Percentiles rank a stretch among this genome's conserved stretches.
phyloP scores from a whole-genome alignment of 2,113 vertebrate genomes.

The Castor canadensis region DNA sequence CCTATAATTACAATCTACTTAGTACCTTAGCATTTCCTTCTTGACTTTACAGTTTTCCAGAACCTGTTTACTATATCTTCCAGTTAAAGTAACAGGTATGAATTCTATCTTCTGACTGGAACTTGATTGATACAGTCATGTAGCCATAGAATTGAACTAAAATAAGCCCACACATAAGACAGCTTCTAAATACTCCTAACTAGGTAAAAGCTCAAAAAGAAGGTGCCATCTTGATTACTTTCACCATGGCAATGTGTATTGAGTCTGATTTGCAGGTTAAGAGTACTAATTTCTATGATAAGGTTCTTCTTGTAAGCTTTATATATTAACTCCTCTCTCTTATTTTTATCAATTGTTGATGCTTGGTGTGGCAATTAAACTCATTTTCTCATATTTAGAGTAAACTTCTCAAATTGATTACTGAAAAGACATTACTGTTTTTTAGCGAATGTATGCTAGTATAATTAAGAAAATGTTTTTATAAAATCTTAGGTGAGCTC shows the following conservation, averaged over 20 bases:
- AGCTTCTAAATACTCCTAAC: background rate
- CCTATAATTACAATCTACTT: background rate
- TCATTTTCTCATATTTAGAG: background rate
- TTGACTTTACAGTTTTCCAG: background rate
- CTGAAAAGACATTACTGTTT: background rate
- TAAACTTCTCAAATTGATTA: constrained; percentile 35
- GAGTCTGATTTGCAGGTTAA: background rate
- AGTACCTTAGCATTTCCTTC: background rate
- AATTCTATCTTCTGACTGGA: background rate
- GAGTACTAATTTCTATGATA: background rate
- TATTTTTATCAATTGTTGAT: background rate
- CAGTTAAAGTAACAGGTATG: background rate
- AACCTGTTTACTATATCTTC: background rate
- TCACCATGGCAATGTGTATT: background rate
- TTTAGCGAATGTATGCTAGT: background rate
- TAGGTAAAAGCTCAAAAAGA: background rate
- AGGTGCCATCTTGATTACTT: background rate
- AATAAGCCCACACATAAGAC: background rate
- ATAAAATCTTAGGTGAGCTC: background rate
- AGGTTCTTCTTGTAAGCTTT: background rate
- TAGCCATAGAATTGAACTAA: background rate
- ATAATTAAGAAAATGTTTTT: background rate
- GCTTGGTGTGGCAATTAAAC: background rate
- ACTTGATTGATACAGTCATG: background rate
- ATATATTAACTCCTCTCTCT: background rate